phyloP scores from a whole-genome alignment of 2,888 invertebrate genomes.

The Lobophora halterata region DNA sequence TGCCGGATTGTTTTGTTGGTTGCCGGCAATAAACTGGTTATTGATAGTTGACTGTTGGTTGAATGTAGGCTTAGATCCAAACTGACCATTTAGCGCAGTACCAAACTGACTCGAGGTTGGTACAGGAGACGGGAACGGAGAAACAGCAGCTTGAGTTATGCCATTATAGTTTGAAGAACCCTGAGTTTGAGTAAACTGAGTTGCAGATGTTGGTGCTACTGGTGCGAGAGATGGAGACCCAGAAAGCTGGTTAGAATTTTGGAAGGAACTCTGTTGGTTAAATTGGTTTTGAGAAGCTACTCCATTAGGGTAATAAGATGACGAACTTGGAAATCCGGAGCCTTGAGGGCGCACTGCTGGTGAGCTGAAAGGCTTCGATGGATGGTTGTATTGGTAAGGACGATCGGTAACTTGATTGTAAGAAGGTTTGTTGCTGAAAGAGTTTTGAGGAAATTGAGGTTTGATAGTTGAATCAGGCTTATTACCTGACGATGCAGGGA shows the following conservation, averaged over 20 bases:
- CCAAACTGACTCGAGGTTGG: conserved; percentile 33
- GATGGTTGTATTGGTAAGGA: conserved; percentile 59
- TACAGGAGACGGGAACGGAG: conserved; percentile 46
- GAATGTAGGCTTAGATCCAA: conserved; percentile 27
- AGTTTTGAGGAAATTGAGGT: conserved; percentile 13
- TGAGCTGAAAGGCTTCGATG: conserved; percentile 47
- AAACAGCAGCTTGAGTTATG: conserved; percentile 54
- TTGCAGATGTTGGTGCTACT: conserved; percentile 26
- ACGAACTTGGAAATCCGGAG: conserved; percentile 39
- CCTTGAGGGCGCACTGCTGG: conserved; percentile 31
- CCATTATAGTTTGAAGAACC: conserved; percentile 33
- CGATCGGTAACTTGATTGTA: conserved; percentile 41
- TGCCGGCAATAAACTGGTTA: conserved; percentile 1
- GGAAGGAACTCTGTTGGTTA: conserved; percentile 22
- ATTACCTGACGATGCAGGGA: conserved; percentile 2
- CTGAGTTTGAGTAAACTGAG: conserved; percentile 22
- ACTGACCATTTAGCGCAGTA: conserved; percentile 24
- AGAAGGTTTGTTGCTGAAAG: conserved; percentile 27
- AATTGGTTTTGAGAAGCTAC: conserved; percentile 21
- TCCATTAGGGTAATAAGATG: conserved; percentile 46
- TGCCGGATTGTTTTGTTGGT: conserved; percentile 8
- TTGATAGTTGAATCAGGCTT: conserved; percentile 2
- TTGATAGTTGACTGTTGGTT: conserved; percentile 22
- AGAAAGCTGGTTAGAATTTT: conserved; percentile 31
- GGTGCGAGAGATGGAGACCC: conserved; percentile 30